A percentile compares a stretch with the other conserved stretches of the same genome.
Conservation (phyloP, 2,888 invertebrate species). For the Mermis nigrescens region DNA sequence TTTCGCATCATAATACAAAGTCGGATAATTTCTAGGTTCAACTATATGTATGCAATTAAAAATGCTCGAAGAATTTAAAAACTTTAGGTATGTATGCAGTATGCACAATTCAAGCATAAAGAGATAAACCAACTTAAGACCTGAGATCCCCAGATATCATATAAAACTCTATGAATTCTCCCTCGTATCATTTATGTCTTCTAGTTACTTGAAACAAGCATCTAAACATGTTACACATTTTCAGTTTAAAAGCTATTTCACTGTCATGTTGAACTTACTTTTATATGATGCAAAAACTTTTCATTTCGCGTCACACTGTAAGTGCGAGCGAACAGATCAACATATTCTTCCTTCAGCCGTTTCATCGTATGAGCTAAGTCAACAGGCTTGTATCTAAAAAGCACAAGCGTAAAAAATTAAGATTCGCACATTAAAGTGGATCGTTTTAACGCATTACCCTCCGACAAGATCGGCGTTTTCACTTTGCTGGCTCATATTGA, state of each 20-base stretch:
- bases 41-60: too few species aligned
- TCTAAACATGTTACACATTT: too few species aligned
- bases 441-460: constrained; percentile 38
- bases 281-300: constrained; percentile 60
- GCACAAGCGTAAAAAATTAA: not conserved
- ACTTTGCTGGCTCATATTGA: constrained; percentile 97
- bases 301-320: constrained; percentile 61
- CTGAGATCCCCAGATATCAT: too few species aligned
- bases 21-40: too few species aligned
- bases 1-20: too few species aligned
- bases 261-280: constrained; percentile 34
- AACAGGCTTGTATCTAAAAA: constrained; percentile 59
- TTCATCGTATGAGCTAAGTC: constrained; percentile 62
- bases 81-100: too few species aligned
- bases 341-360: constrained; percentile 63
- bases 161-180: too few species aligned
- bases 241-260: not conserved
- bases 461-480: constrained; percentile 89
- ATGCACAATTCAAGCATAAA: too few species aligned
- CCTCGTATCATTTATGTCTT: too few species aligned
- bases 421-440: not conserved
- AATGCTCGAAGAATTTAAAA: too few species aligned
- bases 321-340: constrained; percentile 50
- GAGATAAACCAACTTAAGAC: too few species aligned
- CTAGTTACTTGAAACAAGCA: too few species aligned